Percentiles rank a stretch among this genome's conserved stretches.
Conservation (phyloP, 2,888 invertebrate genomes). For the Cyrtodaria siliqua region DNA sequence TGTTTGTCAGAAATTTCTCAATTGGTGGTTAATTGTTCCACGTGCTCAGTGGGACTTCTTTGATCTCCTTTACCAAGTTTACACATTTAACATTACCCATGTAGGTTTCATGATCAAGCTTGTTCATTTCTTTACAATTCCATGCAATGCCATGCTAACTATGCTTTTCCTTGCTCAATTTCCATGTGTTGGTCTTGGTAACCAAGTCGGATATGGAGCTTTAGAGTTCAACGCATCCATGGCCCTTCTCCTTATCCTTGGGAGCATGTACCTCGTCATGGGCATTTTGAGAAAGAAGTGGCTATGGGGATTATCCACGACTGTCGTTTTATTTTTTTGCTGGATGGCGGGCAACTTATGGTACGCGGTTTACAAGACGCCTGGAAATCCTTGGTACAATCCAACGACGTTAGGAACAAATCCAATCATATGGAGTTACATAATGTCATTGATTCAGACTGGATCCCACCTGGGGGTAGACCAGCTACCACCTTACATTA, state of each 20-base stretch:
- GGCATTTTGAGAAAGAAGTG: background rate
- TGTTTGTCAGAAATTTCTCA: slow-evolving; percentile 23
- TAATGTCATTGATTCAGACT: slow-evolving; percentile 14
- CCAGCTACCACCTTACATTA: slow-evolving; percentile 20
- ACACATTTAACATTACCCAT: slow-evolving; percentile 45
- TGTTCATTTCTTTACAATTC: slow-evolving; percentile 42
- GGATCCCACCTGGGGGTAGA: slow-evolving; percentile 13
- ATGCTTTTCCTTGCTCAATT: slow-evolving; percentile 45
- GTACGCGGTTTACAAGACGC: slow-evolving; percentile 16
- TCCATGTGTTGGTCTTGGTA: background rate
- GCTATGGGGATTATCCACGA: slow-evolving; percentile 20
- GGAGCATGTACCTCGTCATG: background rate
- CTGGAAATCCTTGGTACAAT: slow-evolving; percentile 37
- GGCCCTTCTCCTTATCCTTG: slow-evolving; percentile 12
- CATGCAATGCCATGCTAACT: slow-evolving; percentile 27
- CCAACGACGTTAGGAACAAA: slow-evolving; percentile 18
- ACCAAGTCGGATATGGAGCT: slow-evolving; percentile 8
- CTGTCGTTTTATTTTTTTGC: slow-evolving; percentile 2
- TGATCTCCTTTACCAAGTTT: slow-evolving; percentile 39
- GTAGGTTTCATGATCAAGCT: slow-evolving; percentile 23
- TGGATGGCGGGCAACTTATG: slow-evolving; percentile 32
- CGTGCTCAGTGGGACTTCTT: slow-evolving; percentile 33
- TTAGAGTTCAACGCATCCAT: slow-evolving; percentile 22
- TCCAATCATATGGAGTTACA: slow-evolving; percentile 32
- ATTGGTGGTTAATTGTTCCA: slow-evolving; percentile 46